Evolutionary conservation across 2,888 invertebrate genomes (phyloP).

Genomic region (Selenia dentaria): DNA sequence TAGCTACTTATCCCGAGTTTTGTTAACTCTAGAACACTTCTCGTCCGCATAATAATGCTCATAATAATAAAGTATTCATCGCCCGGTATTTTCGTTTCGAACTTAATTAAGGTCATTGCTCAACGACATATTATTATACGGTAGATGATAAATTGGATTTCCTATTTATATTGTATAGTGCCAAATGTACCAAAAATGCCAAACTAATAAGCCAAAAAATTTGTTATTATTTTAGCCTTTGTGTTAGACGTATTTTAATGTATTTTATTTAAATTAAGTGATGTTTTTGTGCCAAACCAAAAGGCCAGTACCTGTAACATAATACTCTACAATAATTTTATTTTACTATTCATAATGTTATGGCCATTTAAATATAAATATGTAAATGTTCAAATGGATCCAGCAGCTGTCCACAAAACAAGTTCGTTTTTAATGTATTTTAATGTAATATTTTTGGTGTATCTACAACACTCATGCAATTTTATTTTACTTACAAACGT

Average conservation of each 20-base stretch:
- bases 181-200: conserved; percentile 66
- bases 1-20: conserved; percentile 34
- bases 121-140: conserved; percentile 63
- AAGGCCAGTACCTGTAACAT: conserved; percentile 77
- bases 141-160: conserved; percentile 52
- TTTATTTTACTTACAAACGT: conserved; percentile 22
- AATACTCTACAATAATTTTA: conserved; percentile 66
- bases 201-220: conserved; percentile 49
- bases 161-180: conserved; percentile 52
- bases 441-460: conserved; percentile 2
- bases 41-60: conserved; percentile 43
- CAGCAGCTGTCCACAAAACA: conserved; percentile 4
- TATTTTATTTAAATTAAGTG: conserved; percentile 11
- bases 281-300: conserved; percentile 44
- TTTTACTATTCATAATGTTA: conserved; percentile 50
- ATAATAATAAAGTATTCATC: conserved; percentile 67
- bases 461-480: conserved; percentile 39
- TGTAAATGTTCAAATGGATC: conserved; percentile 11
- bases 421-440: conserved; percentile 6
- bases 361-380: conserved; percentile 20
- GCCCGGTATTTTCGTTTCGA: conserved; percentile 72
- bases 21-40: conserved; percentile 26
- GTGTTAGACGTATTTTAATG: conserved; percentile 31
- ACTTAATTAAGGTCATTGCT: conserved; percentile 69
- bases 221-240: conserved; percentile 29